Conservation (phyloP, 2,113 vertebrate species). For the Aspidoscelis tigris region DNA sequence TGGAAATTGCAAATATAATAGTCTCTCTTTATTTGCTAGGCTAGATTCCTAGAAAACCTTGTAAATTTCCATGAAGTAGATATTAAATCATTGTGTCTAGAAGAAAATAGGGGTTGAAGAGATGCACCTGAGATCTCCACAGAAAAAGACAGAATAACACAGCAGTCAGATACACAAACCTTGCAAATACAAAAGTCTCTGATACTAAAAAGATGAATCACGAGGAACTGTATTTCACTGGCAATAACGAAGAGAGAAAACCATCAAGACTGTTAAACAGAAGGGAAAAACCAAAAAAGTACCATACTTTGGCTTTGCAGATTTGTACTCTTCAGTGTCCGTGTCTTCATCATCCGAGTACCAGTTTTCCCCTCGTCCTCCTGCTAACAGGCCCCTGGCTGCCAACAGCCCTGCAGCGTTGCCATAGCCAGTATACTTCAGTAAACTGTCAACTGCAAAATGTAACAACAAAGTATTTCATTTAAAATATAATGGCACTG, state of each 20-base stretch:
- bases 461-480: background rate
- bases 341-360: slow-evolving; percentile 97
- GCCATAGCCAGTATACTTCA: slow-evolving; percentile 98
- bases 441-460: slow-evolving; percentile 90
- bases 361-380: slow-evolving; percentile 94
- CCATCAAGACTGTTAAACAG: background rate
- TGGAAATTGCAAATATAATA: slow-evolving; percentile 14
- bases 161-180: no score
- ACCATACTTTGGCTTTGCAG: slow-evolving; percentile 89
- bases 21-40: no score
- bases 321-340: slow-evolving; percentile 97
- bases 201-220: no score
- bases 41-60: no score
- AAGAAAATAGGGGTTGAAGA: no score
- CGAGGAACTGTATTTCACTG: slow-evolving; percentile 29
- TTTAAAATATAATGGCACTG: slow-evolving; percentile 8
- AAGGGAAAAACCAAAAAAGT: slow-evolving; percentile 34
- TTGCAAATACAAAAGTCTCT: no score
- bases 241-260: slow-evolving; percentile 26
- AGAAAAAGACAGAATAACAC: no score
- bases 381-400: slow-evolving; percentile 89
- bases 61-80: no score
- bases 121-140: no score
- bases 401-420: slow-evolving; percentile 94
- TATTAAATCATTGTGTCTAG: no score